Percentiles rank a stretch among this genome's conserved stretches.
phyloP scores from a whole-genome alignment of 2,797 vertebrate genomes.

The Tenualosa thibaudeaui region DNA sequence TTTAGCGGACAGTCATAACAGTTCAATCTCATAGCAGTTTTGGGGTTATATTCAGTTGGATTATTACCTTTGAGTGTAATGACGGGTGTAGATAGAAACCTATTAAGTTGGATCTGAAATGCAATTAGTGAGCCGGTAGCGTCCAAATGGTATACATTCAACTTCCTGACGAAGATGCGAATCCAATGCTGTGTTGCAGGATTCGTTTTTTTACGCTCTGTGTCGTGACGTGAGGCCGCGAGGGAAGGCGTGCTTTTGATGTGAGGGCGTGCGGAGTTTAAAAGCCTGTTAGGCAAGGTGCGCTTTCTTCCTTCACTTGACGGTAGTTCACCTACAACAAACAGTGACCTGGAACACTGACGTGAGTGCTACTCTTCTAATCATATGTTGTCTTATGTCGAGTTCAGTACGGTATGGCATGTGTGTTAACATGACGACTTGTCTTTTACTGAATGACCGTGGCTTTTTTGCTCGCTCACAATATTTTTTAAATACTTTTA shows the following conservation, averaged over 20 bases:
- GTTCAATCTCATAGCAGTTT: not conserved
- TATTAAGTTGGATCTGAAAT: not conserved
- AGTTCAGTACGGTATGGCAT: not conserved
- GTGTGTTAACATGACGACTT: not conserved
- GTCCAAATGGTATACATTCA: not conserved
- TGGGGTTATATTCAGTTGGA: not conserved
- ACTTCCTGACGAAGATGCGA: not conserved
- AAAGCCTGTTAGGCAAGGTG: slow-evolving; percentile 40
- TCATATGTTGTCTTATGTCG: not conserved
- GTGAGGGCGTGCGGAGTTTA: slow-evolving; percentile 39
- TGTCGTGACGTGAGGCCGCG: slow-evolving; percentile 43
- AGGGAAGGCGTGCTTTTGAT: slow-evolving; percentile 48
- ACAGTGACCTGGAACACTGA: not conserved
- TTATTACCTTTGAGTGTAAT: not conserved
- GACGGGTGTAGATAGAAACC: not conserved
- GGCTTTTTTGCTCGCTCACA: not conserved
- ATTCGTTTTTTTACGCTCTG: not conserved
- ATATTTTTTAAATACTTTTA: not conserved
- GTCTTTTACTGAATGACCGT: not conserved
- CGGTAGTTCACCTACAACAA: not conserved
- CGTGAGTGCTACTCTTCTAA: slow-evolving; percentile 42
- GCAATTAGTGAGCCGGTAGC: not conserved
- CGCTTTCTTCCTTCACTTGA: slow-evolving; percentile 31
- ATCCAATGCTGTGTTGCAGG: not conserved
- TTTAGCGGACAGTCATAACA: not conserved